A percentile compares a stretch with the other conserved stretches of the same genome.
phyloP scores from a whole-genome alignment of 2,888 invertebrate species.

The Ormia ochracea region DNA sequence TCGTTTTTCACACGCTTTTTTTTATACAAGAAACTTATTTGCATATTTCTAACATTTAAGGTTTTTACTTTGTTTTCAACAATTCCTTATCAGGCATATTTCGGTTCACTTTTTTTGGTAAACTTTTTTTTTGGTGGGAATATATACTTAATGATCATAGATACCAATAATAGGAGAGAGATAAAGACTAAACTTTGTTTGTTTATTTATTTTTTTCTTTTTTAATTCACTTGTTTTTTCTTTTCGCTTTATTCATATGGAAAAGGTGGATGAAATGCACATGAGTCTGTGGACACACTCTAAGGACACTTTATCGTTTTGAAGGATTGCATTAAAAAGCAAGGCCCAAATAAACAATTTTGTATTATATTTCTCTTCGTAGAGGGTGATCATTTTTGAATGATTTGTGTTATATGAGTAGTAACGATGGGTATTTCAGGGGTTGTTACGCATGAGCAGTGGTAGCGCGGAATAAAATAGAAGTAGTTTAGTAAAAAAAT shows the following conservation, averaged over 20 bases:
- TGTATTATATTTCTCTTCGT: background rate
- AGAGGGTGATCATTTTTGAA: slow-evolving; percentile 27
- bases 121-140: slow-evolving; percentile 49
- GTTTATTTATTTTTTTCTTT: no score
- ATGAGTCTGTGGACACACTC: background rate
- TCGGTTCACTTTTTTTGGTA: background rate
- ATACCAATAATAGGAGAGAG: background rate
- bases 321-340: background rate
- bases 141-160: background rate
- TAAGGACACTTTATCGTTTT: slow-evolving; percentile 7
- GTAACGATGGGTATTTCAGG: slow-evolving; percentile 17
- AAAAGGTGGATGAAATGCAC: slow-evolving; percentile 34
- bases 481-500: no score
- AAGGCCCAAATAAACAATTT: background rate
- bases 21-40: slow-evolving; percentile 33
- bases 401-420: background rate
- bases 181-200: no score
- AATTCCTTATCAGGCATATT: slow-evolving; percentile 28
- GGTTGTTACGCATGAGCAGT: slow-evolving; percentile 56
- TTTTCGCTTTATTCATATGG: background rate
- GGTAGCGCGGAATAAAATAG: background rate
- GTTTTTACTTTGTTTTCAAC: slow-evolving; percentile 26
- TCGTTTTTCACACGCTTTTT: slow-evolving; percentile 34
- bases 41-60: slow-evolving; percentile 45
- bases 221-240: slow-evolving; percentile 12